A percentile compares a stretch with the other conserved stretches of the same genome.
Evolutionary conservation across 2,797 vertebrate species (phyloP).

Genomic region (Lepilemur septentrionalis): DNA sequence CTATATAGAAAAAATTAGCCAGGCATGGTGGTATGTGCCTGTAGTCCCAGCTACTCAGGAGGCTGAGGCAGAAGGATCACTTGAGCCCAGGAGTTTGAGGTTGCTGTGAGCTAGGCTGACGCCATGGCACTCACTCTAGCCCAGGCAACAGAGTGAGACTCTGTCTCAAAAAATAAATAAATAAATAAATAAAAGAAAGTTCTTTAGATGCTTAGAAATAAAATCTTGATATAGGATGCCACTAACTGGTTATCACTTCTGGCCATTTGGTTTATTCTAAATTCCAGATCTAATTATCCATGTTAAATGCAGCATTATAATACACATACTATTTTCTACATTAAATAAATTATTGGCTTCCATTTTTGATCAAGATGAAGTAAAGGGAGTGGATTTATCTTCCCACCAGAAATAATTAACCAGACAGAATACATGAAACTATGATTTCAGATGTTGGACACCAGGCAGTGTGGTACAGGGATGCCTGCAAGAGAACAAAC

Average conservation of each 20-base stretch:
- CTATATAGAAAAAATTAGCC: too few species aligned
- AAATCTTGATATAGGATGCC: background rate
- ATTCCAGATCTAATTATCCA: background rate
- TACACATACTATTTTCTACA: background rate
- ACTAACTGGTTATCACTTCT: background rate
- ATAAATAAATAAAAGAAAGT: background rate
- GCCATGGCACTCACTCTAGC: too few species aligned
- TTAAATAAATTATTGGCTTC: background rate
- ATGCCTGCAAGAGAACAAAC: background rate
- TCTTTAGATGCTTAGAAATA: background rate
- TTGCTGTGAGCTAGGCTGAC: too few species aligned
- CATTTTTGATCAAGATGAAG: background rate
- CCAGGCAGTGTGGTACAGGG: background rate
- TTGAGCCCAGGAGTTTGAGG: too few species aligned
- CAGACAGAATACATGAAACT: background rate
- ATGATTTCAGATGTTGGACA: background rate
- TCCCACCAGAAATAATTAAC: background rate
- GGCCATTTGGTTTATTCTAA: background rate
- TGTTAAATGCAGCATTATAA: background rate
- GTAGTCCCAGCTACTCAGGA: too few species aligned
- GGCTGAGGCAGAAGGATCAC: too few species aligned
- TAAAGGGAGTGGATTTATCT: background rate
- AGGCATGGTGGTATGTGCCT: too few species aligned
- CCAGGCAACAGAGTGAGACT: too few species aligned
- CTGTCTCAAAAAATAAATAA: too few species aligned